Conservation (phyloP, 2,113 vertebrate genomes). For the Eptatretus burgeri region DNA sequence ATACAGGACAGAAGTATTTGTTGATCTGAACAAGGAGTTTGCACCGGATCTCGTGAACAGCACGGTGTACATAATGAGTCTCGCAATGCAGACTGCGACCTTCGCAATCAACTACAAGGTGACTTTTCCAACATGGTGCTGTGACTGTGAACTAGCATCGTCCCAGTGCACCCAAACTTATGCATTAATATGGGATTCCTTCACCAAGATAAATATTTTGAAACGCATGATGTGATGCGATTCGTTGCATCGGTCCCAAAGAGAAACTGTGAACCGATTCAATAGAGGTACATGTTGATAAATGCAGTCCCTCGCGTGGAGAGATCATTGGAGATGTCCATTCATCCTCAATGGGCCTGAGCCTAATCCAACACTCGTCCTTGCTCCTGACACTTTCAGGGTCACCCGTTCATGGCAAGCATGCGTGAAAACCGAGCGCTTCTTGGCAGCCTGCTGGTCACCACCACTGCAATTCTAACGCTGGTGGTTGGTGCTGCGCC, state of each 20-base stretch:
- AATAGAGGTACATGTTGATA: background rate
- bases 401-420: constrained; percentile 83
- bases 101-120: constrained; percentile 98
- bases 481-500: constrained; percentile 54
- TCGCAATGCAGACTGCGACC: constrained; percentile 94
- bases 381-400: constrained; percentile 18
- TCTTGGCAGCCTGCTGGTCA: constrained; percentile 53
- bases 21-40: constrained; percentile 70
- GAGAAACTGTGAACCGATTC: background rate
- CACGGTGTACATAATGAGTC: constrained; percentile 89
- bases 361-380: background rate
- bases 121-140: background rate
- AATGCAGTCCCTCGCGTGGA: background rate
- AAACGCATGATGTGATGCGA: background rate
- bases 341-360: background rate
- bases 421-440: constrained; percentile 54
- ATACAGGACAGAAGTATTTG: constrained; percentile 39
- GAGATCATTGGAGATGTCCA: background rate
- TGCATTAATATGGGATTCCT: background rate
- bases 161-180: background rate
- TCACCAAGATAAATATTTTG: background rate
- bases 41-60: constrained; percentile 85
- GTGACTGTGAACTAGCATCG: background rate
- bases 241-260: background rate
- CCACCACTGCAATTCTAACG: constrained; percentile 37